Percentiles rank a stretch among this genome's conserved stretches.
Conservation (phyloP, 2,113 vertebrate genomes). For the Ageneiosus marmoratus region DNA sequence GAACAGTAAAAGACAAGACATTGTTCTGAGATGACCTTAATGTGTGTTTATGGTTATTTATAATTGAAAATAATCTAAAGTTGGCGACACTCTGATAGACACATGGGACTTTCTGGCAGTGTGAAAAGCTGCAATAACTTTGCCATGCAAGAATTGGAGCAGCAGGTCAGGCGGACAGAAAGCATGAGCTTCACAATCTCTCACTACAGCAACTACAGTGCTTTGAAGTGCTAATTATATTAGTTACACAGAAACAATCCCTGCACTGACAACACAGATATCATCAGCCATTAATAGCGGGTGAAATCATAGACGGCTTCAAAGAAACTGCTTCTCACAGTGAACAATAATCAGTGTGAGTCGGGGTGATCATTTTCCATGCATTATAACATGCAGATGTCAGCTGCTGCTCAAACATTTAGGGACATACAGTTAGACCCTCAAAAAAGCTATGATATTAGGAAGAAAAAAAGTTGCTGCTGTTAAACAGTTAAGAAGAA, state of each 20-base stretch:
- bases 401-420: not conserved
- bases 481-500: not conserved
- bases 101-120: conserved; percentile 25
- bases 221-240: conserved; percentile 54
- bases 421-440: not conserved
- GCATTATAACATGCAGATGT: not conserved
- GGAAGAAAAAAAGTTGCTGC: not conserved
- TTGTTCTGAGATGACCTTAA: conserved; percentile 1
- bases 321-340: conserved; percentile 17
- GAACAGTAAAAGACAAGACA: not conserved
- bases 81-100: conserved; percentile 24
- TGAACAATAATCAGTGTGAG: not conserved
- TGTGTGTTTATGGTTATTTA: conserved; percentile 12
- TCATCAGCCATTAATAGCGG: conserved; percentile 42
- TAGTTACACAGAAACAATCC: conserved; percentile 47
- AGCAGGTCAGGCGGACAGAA: conserved; percentile 30
- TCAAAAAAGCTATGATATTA: too few relatives aligned
- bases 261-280: conserved; percentile 27
- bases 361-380: not conserved
- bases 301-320: conserved; percentile 34
- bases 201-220: conserved; percentile 34
- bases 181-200: conserved; percentile 23
- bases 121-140: conserved; percentile 38
- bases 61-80: not conserved
- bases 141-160: conserved; percentile 53